Evolutionary conservation across 2,113 vertebrate species (phyloP).

Genomic region (Triplophysa siluroides): DNA sequence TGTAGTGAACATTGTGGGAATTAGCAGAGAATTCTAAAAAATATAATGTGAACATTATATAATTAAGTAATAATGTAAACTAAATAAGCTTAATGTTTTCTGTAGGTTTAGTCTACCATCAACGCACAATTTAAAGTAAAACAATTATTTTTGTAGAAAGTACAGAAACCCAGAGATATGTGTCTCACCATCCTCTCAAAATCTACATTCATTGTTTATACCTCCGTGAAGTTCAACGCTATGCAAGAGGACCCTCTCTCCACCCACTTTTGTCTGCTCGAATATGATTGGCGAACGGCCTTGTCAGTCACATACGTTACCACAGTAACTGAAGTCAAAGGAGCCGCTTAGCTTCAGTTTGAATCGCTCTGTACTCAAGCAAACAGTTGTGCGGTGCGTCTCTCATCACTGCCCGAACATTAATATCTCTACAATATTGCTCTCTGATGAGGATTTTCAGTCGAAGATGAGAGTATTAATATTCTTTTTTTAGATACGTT

Average conservation of each 20-base stretch:
- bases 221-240: neutral
- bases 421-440: neutral
- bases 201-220: neutral
- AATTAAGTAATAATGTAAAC: too few species aligned
- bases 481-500: slow-evolving; percentile 11
- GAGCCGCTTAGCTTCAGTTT: neutral
- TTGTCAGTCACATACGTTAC: slow-evolving; percentile 62
- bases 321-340: slow-evolving; percentile 56
- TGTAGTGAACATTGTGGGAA: too few species aligned
- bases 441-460: neutral
- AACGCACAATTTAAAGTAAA: too few species aligned
- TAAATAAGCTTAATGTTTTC: too few species aligned
- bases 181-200: neutral
- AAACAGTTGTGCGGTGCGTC: neutral
- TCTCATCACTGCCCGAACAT: neutral
- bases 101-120: too few species aligned
- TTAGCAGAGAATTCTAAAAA: too few species aligned
- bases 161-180: neutral
- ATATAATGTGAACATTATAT: too few species aligned
- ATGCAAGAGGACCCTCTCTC: slow-evolving; percentile 9
- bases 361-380: neutral
- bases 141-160: neutral
- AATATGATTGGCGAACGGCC: slow-evolving; percentile 34
- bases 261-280: neutral
- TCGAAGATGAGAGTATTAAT: slow-evolving; percentile 41